Conservation (phyloP, 1,140 invertebrate genomes). For the Amyelois transitella region DNA sequence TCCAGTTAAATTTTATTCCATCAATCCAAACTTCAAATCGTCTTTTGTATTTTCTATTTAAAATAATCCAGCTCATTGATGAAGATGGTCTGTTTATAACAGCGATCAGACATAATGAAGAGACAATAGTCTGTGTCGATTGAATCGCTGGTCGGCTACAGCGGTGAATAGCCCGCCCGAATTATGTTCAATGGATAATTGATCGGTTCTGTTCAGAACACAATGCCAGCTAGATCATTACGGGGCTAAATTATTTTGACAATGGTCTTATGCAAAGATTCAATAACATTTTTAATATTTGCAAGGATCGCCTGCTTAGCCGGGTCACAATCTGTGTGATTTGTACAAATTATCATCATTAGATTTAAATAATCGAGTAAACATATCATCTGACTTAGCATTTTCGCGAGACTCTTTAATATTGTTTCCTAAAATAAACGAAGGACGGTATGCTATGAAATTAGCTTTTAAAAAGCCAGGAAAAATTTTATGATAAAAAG, state of each 20-base stretch:
- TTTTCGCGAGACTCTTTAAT: no score
- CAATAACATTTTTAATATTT: background rate
- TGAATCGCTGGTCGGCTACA: conserved; percentile 43
- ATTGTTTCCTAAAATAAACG: no score
- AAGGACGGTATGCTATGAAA: background rate
- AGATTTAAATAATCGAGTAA: no score
- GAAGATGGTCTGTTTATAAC: background rate
- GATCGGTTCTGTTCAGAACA: conserved; percentile 58
- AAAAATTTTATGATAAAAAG: background rate
- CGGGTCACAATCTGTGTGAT: no score
- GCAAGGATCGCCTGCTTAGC: no score
- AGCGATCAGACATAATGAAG: conserved; percentile 6
- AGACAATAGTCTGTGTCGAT: conserved; percentile 22
- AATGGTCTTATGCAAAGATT: background rate
- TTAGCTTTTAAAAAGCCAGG: background rate
- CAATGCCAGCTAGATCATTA: conserved; percentile 51
- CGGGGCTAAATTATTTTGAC: conserved; percentile 15
- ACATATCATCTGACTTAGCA: no score
- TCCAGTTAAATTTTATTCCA: no score
- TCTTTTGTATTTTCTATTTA: no score
- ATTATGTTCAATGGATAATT: conserved; percentile 72
- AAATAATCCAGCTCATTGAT: background rate
- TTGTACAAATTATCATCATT: no score
- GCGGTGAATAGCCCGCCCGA: conserved; percentile 52
- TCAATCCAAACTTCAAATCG: no score